Evolutionary conservation across 2,888 invertebrate species (phyloP), one percentile per base, ranked within the genome.

Genomic region (Schizotus pectinicornis): DNA sequence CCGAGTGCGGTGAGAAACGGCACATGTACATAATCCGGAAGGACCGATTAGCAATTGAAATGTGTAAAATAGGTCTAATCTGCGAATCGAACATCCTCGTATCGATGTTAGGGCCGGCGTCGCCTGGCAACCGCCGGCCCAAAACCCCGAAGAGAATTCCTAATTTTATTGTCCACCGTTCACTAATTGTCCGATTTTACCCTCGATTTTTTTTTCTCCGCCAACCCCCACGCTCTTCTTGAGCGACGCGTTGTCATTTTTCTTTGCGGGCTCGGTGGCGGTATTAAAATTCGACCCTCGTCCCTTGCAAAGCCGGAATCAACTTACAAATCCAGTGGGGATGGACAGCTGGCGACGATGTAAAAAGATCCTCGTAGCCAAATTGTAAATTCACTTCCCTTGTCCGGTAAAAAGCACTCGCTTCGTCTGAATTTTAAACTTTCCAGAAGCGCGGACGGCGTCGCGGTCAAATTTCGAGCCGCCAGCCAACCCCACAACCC

Each of bases 311-410:
- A 55, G 61, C 64, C 67, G 74, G 73, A 75, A 75, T 78, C 76
- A 75, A 74, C 74, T 78, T 77, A 76, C 77, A 77, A 77, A 78
- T 78, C 76, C 77, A 69, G 71, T 74, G 75, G 74, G 77, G 76
- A 76, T 75, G 77, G 76, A 74, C 76, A 75, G 74, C 74, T 74
- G 74, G 72, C 73, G 74, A 75, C 71, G 74, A 75, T 74, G 75
- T 75, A 73, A 74, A 69, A 72, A 59, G 59, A 64, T 63, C 62
- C 60, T 53, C 57, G 57, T 46, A 70, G 71, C 71, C 73, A 74
- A 77, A 79, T 80, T 80, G 78, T 76, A 80, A 80, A 80, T 80
- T 80, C 80, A 79, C 79, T 80, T 80, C 79, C 74, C 80, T 78
- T 80, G 80, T 80, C 79, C 79, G 76, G 77, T 78, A 77, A 79